These are phyloP conservation scores for Periophthalmus magnuspinnatus DNA, from an alignment of 2,797 vertebrate genomes.

Conservation along the genomic window DNA sequence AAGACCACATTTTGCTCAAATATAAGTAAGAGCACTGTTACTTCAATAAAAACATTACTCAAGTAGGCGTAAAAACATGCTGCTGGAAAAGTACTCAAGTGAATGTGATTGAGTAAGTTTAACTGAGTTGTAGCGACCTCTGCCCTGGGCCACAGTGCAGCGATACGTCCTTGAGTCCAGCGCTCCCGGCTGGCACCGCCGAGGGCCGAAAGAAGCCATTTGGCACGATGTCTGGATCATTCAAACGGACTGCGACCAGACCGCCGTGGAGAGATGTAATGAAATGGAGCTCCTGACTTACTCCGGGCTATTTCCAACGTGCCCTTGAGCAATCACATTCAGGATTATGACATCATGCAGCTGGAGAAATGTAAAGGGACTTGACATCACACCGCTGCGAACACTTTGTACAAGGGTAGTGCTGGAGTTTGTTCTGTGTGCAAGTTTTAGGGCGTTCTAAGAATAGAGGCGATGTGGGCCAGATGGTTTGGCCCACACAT, in stretches of 20 bases:
- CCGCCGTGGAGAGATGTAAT: constrained; percentile 59
- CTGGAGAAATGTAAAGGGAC: constrained; percentile 4
- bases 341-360: constrained; percentile 39
- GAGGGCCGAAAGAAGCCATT: constrained; percentile 54
- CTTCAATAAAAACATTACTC: too few species aligned
- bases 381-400: not conserved
- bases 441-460: not conserved
- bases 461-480: not conserved
- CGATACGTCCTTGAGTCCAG: constrained; percentile 40
- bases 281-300: constrained; percentile 53
- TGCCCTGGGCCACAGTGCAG: too few species aligned
- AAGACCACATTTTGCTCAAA: too few species aligned
- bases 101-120: too few species aligned
- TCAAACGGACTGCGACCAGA: constrained; percentile 51
- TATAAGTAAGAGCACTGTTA: too few species aligned
- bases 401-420: not conserved
- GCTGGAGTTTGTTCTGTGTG: not conserved
- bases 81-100: too few species aligned
- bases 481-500: not conserved
- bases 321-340: constrained; percentile 56
- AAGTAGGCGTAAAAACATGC: too few species aligned
- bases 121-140: too few species aligned
- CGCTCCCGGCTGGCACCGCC: constrained; percentile 28
- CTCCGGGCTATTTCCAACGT: constrained; percentile 53
- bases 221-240: constrained; percentile 55